phyloP scores from a whole-genome alignment of 2,113 vertebrate genomes.

The Polyodon spathula region DNA sequence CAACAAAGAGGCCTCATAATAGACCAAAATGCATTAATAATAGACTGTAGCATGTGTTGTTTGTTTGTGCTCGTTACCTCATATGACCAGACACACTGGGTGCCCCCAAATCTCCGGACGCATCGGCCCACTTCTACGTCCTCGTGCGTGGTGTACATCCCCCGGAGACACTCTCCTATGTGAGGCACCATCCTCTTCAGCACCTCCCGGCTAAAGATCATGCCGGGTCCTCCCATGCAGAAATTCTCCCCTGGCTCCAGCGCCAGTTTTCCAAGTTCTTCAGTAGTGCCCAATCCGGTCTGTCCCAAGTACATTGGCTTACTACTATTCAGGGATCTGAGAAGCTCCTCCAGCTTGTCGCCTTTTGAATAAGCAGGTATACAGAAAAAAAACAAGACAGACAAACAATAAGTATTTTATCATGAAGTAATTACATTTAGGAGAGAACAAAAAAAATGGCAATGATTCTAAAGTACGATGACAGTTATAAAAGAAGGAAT shows the following conservation, averaged over 20 bases:
- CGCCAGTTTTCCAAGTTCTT: constrained; percentile 79
- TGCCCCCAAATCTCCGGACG: constrained; percentile 75
- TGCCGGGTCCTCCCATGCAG: constrained; percentile 85
- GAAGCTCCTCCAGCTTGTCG: constrained; percentile 14
- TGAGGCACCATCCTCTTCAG: constrained; percentile 80
- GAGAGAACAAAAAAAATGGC: too few relatives aligned
- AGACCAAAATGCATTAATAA: too few relatives aligned
- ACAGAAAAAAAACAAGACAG: too few relatives aligned
- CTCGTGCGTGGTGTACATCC: constrained; percentile 87
- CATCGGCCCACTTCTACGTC: constrained; percentile 87
- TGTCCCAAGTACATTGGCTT: constrained; percentile 55
- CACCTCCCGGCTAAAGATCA: constrained; percentile 83
- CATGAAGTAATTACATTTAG: too few relatives aligned
- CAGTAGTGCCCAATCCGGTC: constrained; percentile 77
- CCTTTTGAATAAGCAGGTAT: constrained; percentile 5
- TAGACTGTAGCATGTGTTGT: too few relatives aligned
- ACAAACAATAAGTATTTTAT: too few relatives aligned
- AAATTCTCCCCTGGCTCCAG: constrained; percentile 86
- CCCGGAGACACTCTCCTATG: constrained; percentile 74
- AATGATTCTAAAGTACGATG: too few relatives aligned
- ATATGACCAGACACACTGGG: constrained; percentile 87
- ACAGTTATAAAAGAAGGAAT: too few relatives aligned
- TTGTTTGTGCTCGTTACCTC: constrained; percentile 71
- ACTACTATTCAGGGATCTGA: constrained; percentile 57
- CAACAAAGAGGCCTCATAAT: too few relatives aligned